These are phyloP conservation scores for Nansenia antarctica DNA, from an alignment of 2,113 vertebrate species.

Conservation along the genomic window DNA sequence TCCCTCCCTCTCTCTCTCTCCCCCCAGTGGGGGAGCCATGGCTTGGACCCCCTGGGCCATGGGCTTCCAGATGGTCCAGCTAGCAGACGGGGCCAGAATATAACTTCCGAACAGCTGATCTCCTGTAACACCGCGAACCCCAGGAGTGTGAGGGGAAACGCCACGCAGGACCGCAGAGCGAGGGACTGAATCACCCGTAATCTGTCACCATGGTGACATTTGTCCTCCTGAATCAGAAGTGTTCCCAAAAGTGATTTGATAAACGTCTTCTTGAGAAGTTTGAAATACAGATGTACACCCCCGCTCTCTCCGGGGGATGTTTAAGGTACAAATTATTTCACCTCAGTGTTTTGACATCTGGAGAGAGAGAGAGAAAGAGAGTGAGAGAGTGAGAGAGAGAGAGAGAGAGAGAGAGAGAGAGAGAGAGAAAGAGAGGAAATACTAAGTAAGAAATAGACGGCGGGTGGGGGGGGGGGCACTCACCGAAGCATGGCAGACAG, in stretches of 20 bases:
- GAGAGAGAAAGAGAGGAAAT: slow-evolving; percentile 10
- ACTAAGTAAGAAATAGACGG: slow-evolving; percentile 10
- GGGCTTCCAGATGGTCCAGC: slow-evolving; percentile 60
- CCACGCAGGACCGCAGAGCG: not conserved
- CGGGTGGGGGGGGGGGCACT: not conserved
- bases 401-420: not conserved
- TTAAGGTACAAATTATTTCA: slow-evolving; percentile 29
- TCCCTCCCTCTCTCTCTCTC: slow-evolving; percentile 15
- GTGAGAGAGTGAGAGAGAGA: slow-evolving; percentile 22
- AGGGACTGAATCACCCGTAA: no score
- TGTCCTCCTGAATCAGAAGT: not conserved
- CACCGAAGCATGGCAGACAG: slow-evolving; percentile 66
- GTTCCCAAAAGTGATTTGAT: not conserved
- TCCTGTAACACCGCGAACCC: slow-evolving; percentile 48
- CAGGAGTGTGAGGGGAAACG: not conserved
- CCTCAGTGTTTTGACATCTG: slow-evolving; percentile 20
- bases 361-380: slow-evolving; percentile 47
- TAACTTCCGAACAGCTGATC: slow-evolving; percentile 53
- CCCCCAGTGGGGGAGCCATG: not conserved
- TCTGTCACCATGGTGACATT: no score
- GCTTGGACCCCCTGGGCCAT: slow-evolving; percentile 20
- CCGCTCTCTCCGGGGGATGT: slow-evolving; percentile 12
- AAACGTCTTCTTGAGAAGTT: not conserved
- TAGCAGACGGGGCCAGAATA: slow-evolving; percentile 41
- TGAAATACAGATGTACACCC: not conserved